Base-by-base conservation (phyloP, 2,797 vertebrate genomes). In the Hylomyscus alleni region DNA sequence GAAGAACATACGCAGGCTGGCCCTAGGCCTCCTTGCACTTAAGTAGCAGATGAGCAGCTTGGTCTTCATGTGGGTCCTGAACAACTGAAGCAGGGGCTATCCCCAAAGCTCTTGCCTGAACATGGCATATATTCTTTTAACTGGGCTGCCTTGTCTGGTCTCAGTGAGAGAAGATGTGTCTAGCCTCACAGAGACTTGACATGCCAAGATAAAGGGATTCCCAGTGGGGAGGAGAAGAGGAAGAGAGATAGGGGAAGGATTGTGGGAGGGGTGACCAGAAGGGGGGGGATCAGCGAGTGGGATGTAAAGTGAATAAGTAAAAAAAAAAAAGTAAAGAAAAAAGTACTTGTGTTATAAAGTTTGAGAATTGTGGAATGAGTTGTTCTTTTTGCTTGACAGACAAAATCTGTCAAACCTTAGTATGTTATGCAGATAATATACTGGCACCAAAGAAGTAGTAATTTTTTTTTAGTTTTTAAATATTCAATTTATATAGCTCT, bases 401-500 rank as follows among this genome's bases (percentile, higher is more conserved):
- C n/a, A 50, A 67, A 31, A 83, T 69, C 0, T 47, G 15, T 52
- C 65, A 89, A 17, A 29, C 14, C 2, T 89, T 78, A 24, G 29
- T n/a, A 93, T 6, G 20, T 56, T 60, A 44, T 3, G 13, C 20
- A 72, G n/a, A 65, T 22, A 60, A 40, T 94, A 78, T 85, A 50
- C 34, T 37, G 40, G 4, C 44, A 78, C 0, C 3, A 81, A 52
- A 73, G 44, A 73, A 37, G 22, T 60, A 44, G 54, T 37, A 50
- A 3, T 47, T 37, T 31, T 89, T 31, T 60, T 31, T 60, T 80
- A 83, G 31, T 40, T 94, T 93, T 87, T 50, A 52, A 86, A 34
- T 65, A 52, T 95, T 90, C 8, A 44, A 52, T 89, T 90, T 93
- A 3, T 37, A 76, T 78, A 94, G 37, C 10, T 94, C 92, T 90